Percentiles rank a stretch among this genome's conserved stretches.
These are phyloP conservation scores for Embidobia sp. DNA, from an alignment of 2,888 invertebrate genomes.

Conservation along the genomic window DNA sequence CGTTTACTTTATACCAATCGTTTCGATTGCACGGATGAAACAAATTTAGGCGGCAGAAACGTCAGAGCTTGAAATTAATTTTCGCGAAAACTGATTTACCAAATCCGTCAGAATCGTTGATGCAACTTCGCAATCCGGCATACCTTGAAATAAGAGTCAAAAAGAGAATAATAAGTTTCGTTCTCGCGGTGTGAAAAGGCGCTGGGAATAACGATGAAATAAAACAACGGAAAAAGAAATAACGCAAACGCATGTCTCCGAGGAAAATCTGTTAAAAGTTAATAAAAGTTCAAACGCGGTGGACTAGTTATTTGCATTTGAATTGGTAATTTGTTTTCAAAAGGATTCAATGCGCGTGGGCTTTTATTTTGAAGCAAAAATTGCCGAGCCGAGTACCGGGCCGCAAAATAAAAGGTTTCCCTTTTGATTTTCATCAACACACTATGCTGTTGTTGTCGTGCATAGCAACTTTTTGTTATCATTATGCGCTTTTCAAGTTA, in stretches of 20 bases:
- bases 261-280: constrained; percentile 50
- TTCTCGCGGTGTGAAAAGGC: neutral
- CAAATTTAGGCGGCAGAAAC: too few species aligned
- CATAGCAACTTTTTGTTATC: neutral
- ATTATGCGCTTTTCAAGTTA: too few species aligned
- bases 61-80: constrained; percentile 4
- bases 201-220: neutral
- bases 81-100: constrained; percentile 3
- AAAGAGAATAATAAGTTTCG: neutral
- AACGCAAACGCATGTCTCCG: constrained; percentile 36
- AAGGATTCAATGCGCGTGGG: constrained; percentile 4
- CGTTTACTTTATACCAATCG: too few species aligned
- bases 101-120: constrained; percentile 8
- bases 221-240: constrained; percentile 2
- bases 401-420: constrained; percentile 1
- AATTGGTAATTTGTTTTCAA: constrained; percentile 43
- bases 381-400: neutral
- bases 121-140: neutral
- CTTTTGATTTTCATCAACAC: constrained; percentile 7
- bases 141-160: constrained; percentile 1
- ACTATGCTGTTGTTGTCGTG: neutral
- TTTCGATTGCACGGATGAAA: too few species aligned
- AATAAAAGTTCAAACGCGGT: constrained; percentile 49
- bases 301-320: constrained; percentile 28
- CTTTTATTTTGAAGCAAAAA: constrained; percentile 32